phyloP scores from a whole-genome alignment of 1,140 invertebrate species.

The Lasioglossum baleicum region DNA sequence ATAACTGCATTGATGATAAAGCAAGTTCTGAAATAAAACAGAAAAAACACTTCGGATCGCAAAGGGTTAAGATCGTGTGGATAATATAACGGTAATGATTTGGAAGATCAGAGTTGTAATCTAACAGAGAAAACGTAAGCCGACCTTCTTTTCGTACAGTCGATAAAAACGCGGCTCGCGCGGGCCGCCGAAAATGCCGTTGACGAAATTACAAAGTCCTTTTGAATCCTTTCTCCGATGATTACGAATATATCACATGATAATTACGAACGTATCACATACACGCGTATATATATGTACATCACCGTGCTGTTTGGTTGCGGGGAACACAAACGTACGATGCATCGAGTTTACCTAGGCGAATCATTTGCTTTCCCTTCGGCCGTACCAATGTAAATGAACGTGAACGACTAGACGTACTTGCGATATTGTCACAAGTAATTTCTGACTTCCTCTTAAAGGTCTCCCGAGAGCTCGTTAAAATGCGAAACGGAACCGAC shows the following conservation, averaged over 20 bases:
- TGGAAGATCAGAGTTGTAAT: too few relatives aligned
- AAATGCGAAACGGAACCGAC: slow-evolving; percentile 32
- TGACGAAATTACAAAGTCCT: slow-evolving; percentile 48
- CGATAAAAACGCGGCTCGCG: neutral
- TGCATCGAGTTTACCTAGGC: slow-evolving; percentile 18
- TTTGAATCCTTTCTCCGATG: slow-evolving; percentile 28
- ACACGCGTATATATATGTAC: slow-evolving; percentile 36
- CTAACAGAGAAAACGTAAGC: too few relatives aligned
- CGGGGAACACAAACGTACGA: slow-evolving; percentile 43
- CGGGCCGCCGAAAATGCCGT: slow-evolving; percentile 44
- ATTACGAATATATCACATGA: slow-evolving; percentile 54
- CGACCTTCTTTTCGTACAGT: too few relatives aligned
- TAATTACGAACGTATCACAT: slow-evolving; percentile 57
- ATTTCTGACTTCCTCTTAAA: slow-evolving; percentile 43
- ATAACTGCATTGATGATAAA: too few relatives aligned
- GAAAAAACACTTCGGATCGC: too few relatives aligned
- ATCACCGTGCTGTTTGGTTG: slow-evolving; percentile 28
- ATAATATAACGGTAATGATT: too few relatives aligned
- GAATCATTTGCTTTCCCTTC: slow-evolving; percentile 8
- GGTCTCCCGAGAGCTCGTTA: slow-evolving; percentile 54
- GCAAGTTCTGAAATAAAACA: too few relatives aligned
- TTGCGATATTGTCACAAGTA: slow-evolving; percentile 50
- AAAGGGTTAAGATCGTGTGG: too few relatives aligned
- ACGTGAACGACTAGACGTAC: slow-evolving; percentile 61
- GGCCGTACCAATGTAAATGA: slow-evolving; percentile 41